A percentile compares a stretch with the other conserved stretches of the same genome.
Conservation (phyloP, 2,888 invertebrate genomes). For the Busseola fusca region DNA sequence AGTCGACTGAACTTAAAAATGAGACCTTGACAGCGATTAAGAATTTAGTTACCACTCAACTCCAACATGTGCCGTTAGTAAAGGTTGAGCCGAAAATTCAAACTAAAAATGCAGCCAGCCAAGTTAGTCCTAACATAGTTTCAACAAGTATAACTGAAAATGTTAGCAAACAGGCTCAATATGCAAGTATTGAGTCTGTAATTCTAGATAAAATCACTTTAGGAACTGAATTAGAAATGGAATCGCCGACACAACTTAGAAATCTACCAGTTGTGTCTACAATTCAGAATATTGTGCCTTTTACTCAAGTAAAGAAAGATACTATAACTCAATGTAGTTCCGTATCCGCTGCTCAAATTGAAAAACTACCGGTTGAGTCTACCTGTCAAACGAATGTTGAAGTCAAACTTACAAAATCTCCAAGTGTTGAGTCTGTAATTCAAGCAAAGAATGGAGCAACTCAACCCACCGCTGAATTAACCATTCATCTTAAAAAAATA, state of each 20-base stretch:
- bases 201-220: conserved; percentile 41
- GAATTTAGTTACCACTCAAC: conserved; percentile 39
- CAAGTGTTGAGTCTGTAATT: conserved; percentile 24
- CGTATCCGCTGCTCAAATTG: conserved; percentile 9
- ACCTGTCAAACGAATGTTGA: not conserved
- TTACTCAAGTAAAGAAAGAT: conserved; percentile 22
- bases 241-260: conserved; percentile 16
- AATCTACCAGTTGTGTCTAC: conserved; percentile 16
- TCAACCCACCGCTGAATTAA: conserved; percentile 18
- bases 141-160: not conserved
- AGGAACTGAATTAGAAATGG: conserved; percentile 29
- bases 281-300: conserved; percentile 32
- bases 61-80: conserved; percentile 11
- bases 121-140: not conserved
- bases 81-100: conserved; percentile 31
- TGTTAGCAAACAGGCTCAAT: conserved; percentile 10
- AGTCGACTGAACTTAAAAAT: conserved; percentile 21
- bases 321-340: not conserved
- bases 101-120: not conserved
- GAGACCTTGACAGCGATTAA: conserved; percentile 23
- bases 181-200: conserved; percentile 23
- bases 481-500: conserved; percentile 11
- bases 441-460: conserved; percentile 35
- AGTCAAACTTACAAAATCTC: conserved; percentile 4
- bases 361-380: conserved; percentile 12